Evolutionary conservation across 2,797 vertebrate species (phyloP).

Genomic region (Spea hammondii): DNA sequence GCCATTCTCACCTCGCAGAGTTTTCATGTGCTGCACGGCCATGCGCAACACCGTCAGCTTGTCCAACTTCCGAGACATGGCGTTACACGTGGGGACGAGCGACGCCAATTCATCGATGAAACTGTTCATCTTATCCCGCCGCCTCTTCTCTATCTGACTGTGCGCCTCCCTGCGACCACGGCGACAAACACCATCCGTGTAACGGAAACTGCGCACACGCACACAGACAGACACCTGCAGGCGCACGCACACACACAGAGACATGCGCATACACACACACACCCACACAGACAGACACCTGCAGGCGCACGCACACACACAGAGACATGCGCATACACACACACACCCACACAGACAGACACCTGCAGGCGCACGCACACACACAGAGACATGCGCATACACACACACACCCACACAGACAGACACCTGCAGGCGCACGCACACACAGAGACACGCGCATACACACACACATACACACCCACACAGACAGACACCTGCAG

Average conservation of each 20-base stretch:
- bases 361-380: too few relatives aligned
- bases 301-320: too few relatives aligned
- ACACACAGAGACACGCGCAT: neutral
- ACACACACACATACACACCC: too few relatives aligned
- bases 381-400: neutral
- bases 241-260: neutral
- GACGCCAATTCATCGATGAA: constrained; percentile 97
- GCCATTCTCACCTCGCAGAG: constrained; percentile 81
- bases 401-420: too few relatives aligned
- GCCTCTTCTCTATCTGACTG: constrained; percentile 95
- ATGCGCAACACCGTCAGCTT: constrained; percentile 96
- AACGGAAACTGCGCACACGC: neutral
- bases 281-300: neutral
- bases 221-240: too few relatives aligned
- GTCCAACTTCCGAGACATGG: constrained; percentile 96
- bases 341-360: neutral
- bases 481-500: too few relatives aligned
- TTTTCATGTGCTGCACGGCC: constrained; percentile 99
- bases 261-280: neutral
- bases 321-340: neutral
- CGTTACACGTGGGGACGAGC: constrained; percentile 93
- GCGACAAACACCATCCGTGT: neutral
- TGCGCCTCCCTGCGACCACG: constrained; percentile 83
- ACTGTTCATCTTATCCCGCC: constrained; percentile 97
- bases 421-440: neutral